Conservation (phyloP, 2,888 invertebrate genomes). For the Apodemia zela region DNA sequence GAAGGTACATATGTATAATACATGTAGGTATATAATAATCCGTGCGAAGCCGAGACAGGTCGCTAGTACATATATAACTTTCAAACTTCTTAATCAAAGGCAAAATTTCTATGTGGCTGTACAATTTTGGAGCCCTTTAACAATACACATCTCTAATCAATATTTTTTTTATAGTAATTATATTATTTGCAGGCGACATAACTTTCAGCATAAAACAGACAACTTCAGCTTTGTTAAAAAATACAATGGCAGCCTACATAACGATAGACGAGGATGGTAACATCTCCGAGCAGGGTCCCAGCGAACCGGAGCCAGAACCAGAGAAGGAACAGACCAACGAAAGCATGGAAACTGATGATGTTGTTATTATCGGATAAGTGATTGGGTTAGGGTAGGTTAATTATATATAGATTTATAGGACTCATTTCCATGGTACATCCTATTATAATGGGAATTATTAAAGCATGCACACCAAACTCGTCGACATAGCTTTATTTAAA, state of each 20-base stretch:
- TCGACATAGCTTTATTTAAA: background rate
- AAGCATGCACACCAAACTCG: background rate
- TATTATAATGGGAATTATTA: background rate
- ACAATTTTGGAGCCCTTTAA: no score
- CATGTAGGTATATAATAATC: no score
- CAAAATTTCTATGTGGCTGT: no score
- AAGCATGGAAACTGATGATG: background rate
- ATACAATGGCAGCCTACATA: background rate
- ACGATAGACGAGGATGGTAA: background rate
- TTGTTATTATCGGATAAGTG: background rate
- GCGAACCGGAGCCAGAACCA: background rate
- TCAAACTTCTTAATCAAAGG: no score
- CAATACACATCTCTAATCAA: no score
- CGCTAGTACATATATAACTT: no score
- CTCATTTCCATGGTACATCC: background rate
- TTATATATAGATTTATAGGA: background rate
- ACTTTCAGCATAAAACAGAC: constrained; percentile 3
- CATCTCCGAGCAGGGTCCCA: background rate
- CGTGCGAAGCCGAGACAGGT: no score
- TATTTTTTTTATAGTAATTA: background rate
- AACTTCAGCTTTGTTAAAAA: background rate
- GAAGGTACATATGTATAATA: no score
- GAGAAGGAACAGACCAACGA: background rate
- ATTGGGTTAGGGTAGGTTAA: background rate
- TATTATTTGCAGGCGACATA: background rate